Conservation (phyloP, 2,888 invertebrate genomes). For the Cheilosia grossa region DNA sequence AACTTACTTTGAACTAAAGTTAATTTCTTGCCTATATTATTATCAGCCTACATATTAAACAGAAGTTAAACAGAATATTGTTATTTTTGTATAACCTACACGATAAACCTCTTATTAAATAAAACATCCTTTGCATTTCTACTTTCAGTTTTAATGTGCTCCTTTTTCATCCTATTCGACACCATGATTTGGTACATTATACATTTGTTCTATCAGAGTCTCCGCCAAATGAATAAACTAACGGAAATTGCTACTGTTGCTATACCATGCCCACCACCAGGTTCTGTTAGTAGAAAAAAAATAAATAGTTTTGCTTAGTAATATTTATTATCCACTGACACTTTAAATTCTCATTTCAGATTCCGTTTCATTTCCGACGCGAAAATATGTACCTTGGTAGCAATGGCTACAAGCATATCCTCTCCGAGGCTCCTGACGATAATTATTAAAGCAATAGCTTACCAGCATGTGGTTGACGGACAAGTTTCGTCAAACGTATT, state of each 20-base stretch:
- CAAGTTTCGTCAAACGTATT: constrained; percentile 14
- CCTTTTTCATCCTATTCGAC: constrained; percentile 79
- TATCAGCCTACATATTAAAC: too few relatives aligned
- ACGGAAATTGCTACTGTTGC: constrained; percentile 83
- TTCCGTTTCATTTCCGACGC: constrained; percentile 82
- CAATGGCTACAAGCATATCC: constrained; percentile 82
- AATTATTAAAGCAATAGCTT: constrained; percentile 76
- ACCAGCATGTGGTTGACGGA: constrained; percentile 4
- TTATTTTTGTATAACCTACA: background rate
- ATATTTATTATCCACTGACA: background rate
- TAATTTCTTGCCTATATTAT: too few relatives aligned
- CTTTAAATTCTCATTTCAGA: constrained; percentile 76
- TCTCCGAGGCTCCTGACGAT: constrained; percentile 81
- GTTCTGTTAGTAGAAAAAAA: constrained; percentile 78
- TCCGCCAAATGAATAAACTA: constrained; percentile 82
- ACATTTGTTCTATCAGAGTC: constrained; percentile 81
- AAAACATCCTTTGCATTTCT: background rate
- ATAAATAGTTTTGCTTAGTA: background rate
- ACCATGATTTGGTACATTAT: constrained; percentile 82
- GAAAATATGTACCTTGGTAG: constrained; percentile 83
- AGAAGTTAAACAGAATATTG: too few relatives aligned
- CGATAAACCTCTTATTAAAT: too few relatives aligned
- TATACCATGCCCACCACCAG: constrained; percentile 82
- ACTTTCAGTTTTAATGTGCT: constrained; percentile 79
- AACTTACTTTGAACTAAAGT: too few relatives aligned